Base-by-base conservation (phyloP, 2,888 invertebrate species). In the Dryomyza anilis region DNA sequence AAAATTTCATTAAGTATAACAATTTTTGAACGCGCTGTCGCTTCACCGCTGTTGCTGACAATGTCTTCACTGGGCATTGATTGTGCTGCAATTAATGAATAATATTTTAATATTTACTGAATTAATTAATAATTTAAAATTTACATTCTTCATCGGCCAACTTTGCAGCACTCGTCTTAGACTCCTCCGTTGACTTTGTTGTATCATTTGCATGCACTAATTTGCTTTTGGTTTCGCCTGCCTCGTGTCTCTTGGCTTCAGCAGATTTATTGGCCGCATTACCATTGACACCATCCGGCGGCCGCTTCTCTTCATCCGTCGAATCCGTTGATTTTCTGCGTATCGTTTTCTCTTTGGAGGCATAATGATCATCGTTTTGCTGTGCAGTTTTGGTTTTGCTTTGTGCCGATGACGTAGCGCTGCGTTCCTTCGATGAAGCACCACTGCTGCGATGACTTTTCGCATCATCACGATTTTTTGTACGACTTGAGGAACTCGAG, bases 251-350 rank as follows among this genome's bases (percentile, higher is more conserved):
- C n/a, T n/a, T n/a, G n/a, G n/a, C n/a, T n/a, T n/a, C n/a, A 10
- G 25, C 48, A 21, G 7, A 36, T 33, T 56, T 52, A n/a, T 12
- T 56, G 12, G 55, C 21, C 12, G 10, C 12, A 39, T 53, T 61
- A 5, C 43, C 66, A 23, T 16, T 39, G 1, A 48, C 58, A 16
- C 67, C 64, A 3, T 74, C 72, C 0, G 74, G 72, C 0, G 74
- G 72, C 0, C 85, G 85, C 2, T 86, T 85, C 63, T 86, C 86
- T 12, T 82, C 92, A 77, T 92, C 93, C 72, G 91, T 92, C 1
- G 93, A 93, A 82, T 94, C 93, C 0, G 91, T 91, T 0, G 93
- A 93, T 56, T 92, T 85, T 7, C 93, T 86, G 70, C 86, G 87
- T 60, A 87, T 86, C 14, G 86, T 86, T 74, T 90, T 89, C 0